Evolutionary conservation across 2,888 invertebrate species (phyloP).

Genomic region (Xestia ashworthii): DNA sequence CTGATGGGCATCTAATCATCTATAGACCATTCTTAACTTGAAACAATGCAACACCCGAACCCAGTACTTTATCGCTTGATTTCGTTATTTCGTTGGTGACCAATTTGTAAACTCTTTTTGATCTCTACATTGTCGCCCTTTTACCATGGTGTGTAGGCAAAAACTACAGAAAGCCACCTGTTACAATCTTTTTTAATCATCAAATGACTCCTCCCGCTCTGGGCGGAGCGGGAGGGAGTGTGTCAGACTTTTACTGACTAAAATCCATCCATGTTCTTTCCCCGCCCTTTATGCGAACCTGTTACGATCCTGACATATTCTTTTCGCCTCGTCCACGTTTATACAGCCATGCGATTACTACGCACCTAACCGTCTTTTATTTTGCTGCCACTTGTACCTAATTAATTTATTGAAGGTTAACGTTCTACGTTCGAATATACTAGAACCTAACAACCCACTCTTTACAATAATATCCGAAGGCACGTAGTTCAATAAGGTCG

Average conservation of each 20-base stretch:
- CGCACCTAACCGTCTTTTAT: not conserved
- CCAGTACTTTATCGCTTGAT: no score
- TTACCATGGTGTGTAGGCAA: not conserved
- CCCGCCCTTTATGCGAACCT: not conserved
- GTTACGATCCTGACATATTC: not conserved
- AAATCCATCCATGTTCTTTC: no score
- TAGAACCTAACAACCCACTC: not conserved
- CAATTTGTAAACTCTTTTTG: not conserved
- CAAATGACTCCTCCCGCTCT: no score
- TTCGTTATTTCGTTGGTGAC: no score
- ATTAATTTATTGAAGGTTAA: constrained; percentile 5
- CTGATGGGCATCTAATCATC: no score
- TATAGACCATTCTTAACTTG: no score
- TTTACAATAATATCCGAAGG: not conserved
- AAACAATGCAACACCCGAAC: no score
- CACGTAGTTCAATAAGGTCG: constrained; percentile 29
- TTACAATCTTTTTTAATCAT: not conserved
- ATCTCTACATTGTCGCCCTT: not conserved
- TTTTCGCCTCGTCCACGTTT: not conserved
- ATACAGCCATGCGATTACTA: no score
- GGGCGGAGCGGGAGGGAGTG: no score
- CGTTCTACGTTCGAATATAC: not conserved
- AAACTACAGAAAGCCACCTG: not conserved
- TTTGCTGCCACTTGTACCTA: not conserved
- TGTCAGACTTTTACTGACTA: no score